phyloP scores from a whole-genome alignment of 2,888 invertebrate genomes.

The Agrotis segetum region DNA sequence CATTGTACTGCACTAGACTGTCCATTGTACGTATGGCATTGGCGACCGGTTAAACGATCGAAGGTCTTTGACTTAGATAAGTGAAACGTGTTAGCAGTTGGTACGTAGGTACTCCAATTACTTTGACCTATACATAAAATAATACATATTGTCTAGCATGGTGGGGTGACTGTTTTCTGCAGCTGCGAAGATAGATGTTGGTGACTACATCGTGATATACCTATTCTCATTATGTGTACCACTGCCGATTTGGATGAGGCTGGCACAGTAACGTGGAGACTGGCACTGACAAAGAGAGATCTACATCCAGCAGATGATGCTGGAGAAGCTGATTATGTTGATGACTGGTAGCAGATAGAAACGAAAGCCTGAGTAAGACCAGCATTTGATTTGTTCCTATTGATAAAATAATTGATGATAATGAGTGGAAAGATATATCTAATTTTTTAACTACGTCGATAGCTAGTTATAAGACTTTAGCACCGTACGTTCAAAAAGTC shows the following conservation, averaged over 20 bases:
- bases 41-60: conserved; percentile 76
- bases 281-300: too few relatives aligned
- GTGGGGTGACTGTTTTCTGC: conserved; percentile 4
- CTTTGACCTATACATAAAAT: conserved; percentile 44
- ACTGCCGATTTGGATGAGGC: too few relatives aligned
- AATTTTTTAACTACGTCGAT: too few relatives aligned
- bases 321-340: too few relatives aligned
- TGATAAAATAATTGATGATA: not conserved
- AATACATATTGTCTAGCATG: conserved; percentile 24
- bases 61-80: conserved; percentile 75
- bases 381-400: not conserved
- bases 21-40: conserved; percentile 82
- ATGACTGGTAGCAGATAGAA: not conserved
- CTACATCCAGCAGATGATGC: too few relatives aligned
- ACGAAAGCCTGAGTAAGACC: not conserved
- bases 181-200: not conserved
- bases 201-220: too few relatives aligned
- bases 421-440: not conserved
- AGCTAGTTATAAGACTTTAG: not conserved
- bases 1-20: conserved; percentile 67
- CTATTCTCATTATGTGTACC: not conserved
- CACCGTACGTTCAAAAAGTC: not conserved
- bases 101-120: conserved; percentile 58
- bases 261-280: too few relatives aligned
- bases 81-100: conserved; percentile 63